phyloP scores from a whole-genome alignment of 2,797 vertebrate species.

The Microctenopoma steveboyesi region DNA sequence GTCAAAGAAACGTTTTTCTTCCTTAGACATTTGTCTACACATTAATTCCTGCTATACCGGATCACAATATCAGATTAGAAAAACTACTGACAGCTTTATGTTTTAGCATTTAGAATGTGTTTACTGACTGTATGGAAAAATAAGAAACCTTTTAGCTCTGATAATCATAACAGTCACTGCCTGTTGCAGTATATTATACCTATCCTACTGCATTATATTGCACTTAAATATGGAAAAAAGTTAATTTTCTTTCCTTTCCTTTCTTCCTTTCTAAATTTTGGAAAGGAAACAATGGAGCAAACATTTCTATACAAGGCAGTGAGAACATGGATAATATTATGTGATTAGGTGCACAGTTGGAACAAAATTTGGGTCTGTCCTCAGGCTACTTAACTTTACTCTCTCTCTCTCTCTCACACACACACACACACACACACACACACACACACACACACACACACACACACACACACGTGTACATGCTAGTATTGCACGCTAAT shows the following conservation, averaged over 20 bases:
- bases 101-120: not conserved
- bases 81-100: constrained; percentile 9
- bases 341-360: constrained; percentile 41
- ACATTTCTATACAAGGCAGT: not conserved
- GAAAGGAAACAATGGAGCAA: constrained; percentile 8
- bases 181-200: constrained; percentile 5
- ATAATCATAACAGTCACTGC: constrained; percentile 23
- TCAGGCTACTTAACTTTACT: constrained; percentile 47
- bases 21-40: not conserved
- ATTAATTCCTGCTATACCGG: not conserved
- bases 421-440: constrained; percentile 18
- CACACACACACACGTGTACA: constrained; percentile 18
- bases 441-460: constrained; percentile 21
- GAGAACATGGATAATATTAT: constrained; percentile 25
- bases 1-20: not conserved
- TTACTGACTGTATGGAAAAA: constrained; percentile 2
- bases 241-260: too few species aligned
- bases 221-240: too few species aligned
- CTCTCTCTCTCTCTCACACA: constrained; percentile 1
- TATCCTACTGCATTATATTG: too few species aligned
- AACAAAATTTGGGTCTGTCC: constrained; percentile 48
- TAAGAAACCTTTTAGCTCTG: constrained; percentile 12
- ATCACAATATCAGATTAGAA: not conserved
- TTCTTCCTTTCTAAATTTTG: not conserved
- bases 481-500: constrained; percentile 43